Conservation (phyloP, 2,888 invertebrate genomes). For the Acronicta aceris region DNA sequence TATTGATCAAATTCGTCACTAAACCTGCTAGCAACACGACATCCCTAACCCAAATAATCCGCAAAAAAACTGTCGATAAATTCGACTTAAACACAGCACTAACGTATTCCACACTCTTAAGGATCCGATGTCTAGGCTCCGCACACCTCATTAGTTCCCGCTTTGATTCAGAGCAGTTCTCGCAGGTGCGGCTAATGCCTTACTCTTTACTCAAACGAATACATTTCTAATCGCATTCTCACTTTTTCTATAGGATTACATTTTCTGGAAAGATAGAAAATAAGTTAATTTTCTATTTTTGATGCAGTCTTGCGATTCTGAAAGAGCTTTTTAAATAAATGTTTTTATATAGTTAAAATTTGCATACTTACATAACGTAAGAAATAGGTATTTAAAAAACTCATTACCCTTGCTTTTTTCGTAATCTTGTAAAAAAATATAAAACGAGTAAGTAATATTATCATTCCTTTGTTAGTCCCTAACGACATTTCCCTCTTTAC, state of each 20-base stretch:
- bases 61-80: constrained; percentile 1
- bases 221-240: constrained; percentile 64
- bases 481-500: constrained; percentile 26
- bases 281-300: background rate
- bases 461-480: background rate
- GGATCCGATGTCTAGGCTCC: constrained; percentile 69
- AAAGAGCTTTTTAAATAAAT: too few species aligned
- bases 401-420: too few species aligned
- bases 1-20: background rate
- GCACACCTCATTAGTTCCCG: constrained; percentile 77
- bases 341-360: too few species aligned
- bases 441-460: too few species aligned
- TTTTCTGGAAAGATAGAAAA: background rate
- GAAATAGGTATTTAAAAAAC: too few species aligned
- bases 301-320: background rate
- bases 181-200: constrained; percentile 72
- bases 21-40: background rate
- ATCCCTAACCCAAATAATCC: background rate
- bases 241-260: constrained; percentile 28
- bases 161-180: constrained; percentile 70
- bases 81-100: constrained; percentile 36
- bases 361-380: too few species aligned
- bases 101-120: constrained; percentile 59
- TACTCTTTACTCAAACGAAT: constrained; percentile 60
- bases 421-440: too few species aligned